A percentile compares a stretch with the other conserved stretches of the same genome.
These are phyloP conservation scores for Synanceia verrucosa DNA, from an alignment of 2,797 vertebrate species.

Conservation along the genomic window DNA sequence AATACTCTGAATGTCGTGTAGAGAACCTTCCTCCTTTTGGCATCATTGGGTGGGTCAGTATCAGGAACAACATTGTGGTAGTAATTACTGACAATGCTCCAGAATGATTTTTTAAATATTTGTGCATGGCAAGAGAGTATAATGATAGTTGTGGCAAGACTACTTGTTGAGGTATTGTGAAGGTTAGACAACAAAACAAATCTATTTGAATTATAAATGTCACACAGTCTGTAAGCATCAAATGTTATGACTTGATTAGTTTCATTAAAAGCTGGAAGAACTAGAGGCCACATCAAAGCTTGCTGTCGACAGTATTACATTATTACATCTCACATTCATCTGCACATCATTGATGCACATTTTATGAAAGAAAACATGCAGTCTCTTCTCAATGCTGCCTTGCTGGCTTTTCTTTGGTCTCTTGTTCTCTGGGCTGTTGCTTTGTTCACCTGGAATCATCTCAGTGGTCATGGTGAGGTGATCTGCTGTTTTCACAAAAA, in stretches of 20 bases:
- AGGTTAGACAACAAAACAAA: background rate
- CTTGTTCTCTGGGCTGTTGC: background rate
- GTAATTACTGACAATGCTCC: background rate
- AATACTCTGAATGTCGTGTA: background rate
- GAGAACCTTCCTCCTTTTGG: background rate
- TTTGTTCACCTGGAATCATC: conserved; percentile 32
- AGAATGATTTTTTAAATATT: background rate
- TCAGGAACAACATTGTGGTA: background rate
- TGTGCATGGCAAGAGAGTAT: background rate
- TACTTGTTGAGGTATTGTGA: background rate
- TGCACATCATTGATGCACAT: conserved; percentile 22
- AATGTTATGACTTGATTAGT: background rate
- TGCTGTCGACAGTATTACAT: background rate
- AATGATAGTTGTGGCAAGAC: background rate
- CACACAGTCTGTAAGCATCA: background rate
- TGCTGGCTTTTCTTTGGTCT: background rate
- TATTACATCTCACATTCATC: conserved; percentile 7
- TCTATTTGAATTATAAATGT: background rate
- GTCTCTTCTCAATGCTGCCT: conserved; percentile 15
- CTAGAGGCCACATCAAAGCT: conserved; percentile 8
- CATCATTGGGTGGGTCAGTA: background rate
- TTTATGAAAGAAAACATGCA: conserved; percentile 5
- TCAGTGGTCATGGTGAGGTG: background rate
- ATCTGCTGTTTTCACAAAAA: conserved; percentile 5
- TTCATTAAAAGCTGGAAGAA: background rate